Conservation (phyloP, 2,113 vertebrate species). For the Actinemys pallida region DNA sequence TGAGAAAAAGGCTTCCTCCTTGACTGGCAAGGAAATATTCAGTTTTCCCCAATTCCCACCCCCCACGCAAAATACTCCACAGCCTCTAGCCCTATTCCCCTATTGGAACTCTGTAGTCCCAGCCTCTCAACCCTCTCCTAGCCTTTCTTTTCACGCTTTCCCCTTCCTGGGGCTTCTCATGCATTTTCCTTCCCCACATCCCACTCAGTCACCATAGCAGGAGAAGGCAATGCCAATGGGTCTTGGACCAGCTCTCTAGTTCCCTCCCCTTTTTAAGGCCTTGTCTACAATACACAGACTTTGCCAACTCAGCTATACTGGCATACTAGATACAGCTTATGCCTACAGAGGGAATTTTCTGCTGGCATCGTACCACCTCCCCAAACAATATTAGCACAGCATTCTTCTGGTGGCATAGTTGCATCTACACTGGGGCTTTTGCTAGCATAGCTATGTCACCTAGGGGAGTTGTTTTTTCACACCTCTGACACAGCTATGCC, state of each 20-base stretch:
- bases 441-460: background rate
- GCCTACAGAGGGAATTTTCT: background rate
- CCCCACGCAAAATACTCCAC: background rate
- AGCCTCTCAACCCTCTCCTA: background rate
- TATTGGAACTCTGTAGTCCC: background rate
- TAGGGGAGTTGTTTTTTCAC: background rate
- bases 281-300: background rate
- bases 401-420: background rate
- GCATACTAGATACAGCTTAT: background rate
- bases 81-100: background rate
- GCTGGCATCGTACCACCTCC: background rate
- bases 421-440: background rate
- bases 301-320: background rate
- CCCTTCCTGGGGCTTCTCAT: background rate
- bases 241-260: background rate
- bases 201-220: background rate
- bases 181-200: background rate
- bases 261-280: background rate
- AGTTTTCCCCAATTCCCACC: background rate
- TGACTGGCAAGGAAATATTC: background rate
- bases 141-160: background rate
- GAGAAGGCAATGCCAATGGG: background rate
- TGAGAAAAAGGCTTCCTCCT: background rate
- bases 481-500: background rate
- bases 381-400: background rate